phyloP scores from a whole-genome alignment of 2,888 invertebrate genomes.

The Clistopyga incitator region DNA sequence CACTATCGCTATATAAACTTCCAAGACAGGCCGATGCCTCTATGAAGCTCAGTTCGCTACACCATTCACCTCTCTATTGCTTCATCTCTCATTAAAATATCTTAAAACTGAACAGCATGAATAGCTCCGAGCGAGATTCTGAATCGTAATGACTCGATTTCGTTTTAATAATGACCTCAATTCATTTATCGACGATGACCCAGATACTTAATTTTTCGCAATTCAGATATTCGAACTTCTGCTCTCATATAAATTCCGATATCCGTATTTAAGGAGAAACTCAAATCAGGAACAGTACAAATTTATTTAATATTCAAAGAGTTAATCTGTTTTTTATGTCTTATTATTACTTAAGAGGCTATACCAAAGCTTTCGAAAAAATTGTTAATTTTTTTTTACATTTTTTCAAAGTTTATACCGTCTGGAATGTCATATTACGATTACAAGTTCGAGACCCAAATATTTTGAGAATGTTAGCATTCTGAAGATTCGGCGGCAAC shows the following conservation, averaged over 20 bases:
- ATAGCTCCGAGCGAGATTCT: conserved; percentile 23
- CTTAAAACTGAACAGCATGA: conserved; percentile 33
- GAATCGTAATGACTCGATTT: conserved; percentile 22
- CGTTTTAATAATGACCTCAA: not conserved
- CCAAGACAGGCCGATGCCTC: conserved; percentile 17
- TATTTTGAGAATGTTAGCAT: too few relatives aligned
- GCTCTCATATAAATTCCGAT: not conserved
- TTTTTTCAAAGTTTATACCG: too few relatives aligned
- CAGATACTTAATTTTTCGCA: not conserved
- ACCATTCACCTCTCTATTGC: conserved; percentile 7
- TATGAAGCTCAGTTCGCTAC: conserved; percentile 1
- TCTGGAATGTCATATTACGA: too few relatives aligned
- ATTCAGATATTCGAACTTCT: not conserved
- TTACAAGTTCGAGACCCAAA: too few relatives aligned
- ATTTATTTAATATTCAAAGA: too few relatives aligned
- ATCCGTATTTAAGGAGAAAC: not conserved
- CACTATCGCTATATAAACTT: conserved; percentile 56
- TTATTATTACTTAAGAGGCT: too few relatives aligned
- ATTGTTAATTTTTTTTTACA: too few relatives aligned
- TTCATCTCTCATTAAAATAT: conserved; percentile 25
- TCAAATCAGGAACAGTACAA: too few relatives aligned
- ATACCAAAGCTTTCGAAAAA: too few relatives aligned
- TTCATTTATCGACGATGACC: not conserved
- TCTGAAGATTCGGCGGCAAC: too few relatives aligned
- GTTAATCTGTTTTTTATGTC: too few relatives aligned